phyloP scores from a whole-genome alignment of 1,140 invertebrate genomes.

The Stegodyphus mimosarum region DNA sequence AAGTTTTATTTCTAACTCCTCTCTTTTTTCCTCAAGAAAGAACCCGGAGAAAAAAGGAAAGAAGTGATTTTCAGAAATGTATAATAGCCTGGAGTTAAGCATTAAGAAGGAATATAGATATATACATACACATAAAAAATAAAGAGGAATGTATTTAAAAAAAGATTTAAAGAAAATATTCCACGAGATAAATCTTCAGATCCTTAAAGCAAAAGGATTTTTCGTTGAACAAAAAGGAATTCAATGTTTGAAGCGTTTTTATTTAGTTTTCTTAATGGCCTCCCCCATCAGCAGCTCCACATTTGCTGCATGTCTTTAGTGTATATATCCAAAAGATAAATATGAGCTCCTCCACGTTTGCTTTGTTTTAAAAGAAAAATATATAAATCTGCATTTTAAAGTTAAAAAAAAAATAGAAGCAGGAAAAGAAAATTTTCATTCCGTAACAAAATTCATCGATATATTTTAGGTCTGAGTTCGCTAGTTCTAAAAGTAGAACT shows the following conservation, averaged over 20 bases:
- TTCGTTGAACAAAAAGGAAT: constrained; percentile 35
- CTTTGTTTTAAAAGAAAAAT: too few relatives aligned
- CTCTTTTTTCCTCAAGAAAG: neutral
- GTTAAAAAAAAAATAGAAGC: too few relatives aligned
- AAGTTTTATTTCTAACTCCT: constrained; percentile 34
- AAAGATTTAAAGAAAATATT: constrained; percentile 39
- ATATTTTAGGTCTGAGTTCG: too few relatives aligned
- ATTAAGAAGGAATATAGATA: constrained; percentile 10
- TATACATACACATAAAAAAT: neutral
- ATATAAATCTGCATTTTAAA: too few relatives aligned
- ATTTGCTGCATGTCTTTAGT: too few relatives aligned
- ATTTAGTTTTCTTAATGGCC: too few relatives aligned
- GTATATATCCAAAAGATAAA: too few relatives aligned
- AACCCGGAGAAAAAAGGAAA: neutral
- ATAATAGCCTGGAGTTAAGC: constrained; percentile 3
- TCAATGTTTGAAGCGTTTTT: constrained; percentile 3
- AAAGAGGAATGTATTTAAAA: constrained; percentile 24
- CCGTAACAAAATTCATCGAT: too few relatives aligned
- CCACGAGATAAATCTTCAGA: constrained; percentile 34
- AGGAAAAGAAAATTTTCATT: too few relatives aligned
- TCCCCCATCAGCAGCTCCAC: too few relatives aligned
- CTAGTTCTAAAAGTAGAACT: too few relatives aligned
- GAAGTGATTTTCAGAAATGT: neutral
- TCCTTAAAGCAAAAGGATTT: constrained; percentile 42
- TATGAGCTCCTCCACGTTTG: too few relatives aligned